Evolutionary conservation across 1,140 invertebrate species (phyloP).

Genomic region (Oscheius sp.): DNA sequence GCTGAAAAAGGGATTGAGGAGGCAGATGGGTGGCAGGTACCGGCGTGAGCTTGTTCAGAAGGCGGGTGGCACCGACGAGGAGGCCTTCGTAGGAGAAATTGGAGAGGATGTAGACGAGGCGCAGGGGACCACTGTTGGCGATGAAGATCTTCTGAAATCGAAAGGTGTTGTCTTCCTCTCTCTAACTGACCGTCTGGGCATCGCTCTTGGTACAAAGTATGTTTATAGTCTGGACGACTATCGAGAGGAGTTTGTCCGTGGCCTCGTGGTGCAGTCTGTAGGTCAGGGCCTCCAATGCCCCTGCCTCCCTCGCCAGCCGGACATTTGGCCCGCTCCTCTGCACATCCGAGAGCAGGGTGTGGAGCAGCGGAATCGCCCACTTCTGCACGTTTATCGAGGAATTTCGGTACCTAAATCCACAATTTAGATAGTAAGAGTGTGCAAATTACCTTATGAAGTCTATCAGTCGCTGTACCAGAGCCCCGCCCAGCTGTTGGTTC

Average conservation of each 20-base stretch:
- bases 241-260: not conserved
- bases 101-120: not conserved
- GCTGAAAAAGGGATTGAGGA: not conserved
- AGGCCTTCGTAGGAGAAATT: conserved; percentile 13
- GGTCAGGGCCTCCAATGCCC: not conserved
- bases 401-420: not conserved
- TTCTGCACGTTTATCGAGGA: not conserved
- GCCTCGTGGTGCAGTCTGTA: not conserved
- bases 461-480: not conserved
- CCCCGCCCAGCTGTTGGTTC: not conserved
- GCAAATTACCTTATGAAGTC: not conserved
- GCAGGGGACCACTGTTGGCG: not conserved
- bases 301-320: not conserved
- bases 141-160: not conserved
- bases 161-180: not conserved
- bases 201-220: not conserved
- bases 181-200: not conserved
- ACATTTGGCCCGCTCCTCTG: not conserved
- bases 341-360: not conserved
- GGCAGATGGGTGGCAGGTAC: not conserved
- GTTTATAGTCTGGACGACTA: not conserved
- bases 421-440: not conserved
- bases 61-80: not conserved
- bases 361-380: not conserved
- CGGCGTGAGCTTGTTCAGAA: not conserved